Evolutionary conservation across 2,113 vertebrate species (phyloP).

Genomic region (Echinops telfairi): DNA sequence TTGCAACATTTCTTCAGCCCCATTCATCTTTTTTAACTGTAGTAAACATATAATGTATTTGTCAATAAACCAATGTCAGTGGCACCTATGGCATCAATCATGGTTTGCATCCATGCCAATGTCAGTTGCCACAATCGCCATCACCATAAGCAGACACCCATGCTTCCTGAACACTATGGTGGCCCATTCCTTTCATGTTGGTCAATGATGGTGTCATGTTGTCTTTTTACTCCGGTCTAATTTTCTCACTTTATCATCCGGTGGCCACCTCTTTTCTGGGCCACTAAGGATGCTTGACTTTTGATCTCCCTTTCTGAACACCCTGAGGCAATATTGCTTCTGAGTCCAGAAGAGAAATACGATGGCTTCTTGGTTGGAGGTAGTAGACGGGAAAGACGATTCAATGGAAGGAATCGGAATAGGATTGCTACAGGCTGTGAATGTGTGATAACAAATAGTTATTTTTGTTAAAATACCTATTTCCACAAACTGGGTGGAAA

Average conservation of each 20-base stretch:
- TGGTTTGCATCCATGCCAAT: background rate
- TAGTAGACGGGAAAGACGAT: background rate
- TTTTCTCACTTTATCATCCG: background rate
- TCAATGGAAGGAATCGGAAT: background rate
- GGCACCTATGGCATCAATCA: background rate
- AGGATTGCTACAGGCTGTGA: fast-evolving
- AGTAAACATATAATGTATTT: background rate
- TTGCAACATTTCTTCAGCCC: too few relatives aligned
- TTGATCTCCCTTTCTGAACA: conserved; percentile 9
- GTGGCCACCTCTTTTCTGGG: background rate
- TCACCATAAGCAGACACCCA: background rate
- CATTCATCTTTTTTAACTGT: background rate
- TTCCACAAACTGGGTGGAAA: background rate
- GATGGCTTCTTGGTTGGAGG: background rate
- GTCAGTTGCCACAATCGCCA: background rate
- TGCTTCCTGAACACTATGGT: background rate
- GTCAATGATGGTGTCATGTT: fast-evolving
- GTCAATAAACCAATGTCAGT: background rate
- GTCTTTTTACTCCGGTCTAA: background rate
- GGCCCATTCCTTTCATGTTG: too few relatives aligned
- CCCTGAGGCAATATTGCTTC: background rate
- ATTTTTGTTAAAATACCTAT: background rate
- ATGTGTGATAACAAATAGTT: background rate
- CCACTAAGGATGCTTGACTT: background rate
- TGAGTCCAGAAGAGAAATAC: background rate